Evolutionary conservation across 2,888 invertebrate species (phyloP).

Genomic region (Hydraecia micacea): DNA sequence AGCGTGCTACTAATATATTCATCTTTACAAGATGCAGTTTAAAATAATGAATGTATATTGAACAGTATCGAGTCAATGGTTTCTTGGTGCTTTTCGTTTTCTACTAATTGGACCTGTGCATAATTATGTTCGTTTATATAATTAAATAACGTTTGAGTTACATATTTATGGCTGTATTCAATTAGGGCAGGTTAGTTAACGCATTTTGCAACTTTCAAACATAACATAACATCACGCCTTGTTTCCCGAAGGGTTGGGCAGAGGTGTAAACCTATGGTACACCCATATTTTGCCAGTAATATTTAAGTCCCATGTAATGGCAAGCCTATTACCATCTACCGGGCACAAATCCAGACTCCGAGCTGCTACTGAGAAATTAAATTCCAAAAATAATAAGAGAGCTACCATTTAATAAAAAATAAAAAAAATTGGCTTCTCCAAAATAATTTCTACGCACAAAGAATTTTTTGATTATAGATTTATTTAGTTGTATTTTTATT

Average conservation of each 20-base stretch:
- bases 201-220: neutral
- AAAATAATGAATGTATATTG: slow-evolving; percentile 46
- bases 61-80: slow-evolving; percentile 34
- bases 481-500: too few relatives aligned
- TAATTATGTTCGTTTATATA: slow-evolving; percentile 32
- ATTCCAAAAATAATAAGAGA: too few relatives aligned
- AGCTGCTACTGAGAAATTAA: neutral
- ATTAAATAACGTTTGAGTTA: slow-evolving; percentile 5
- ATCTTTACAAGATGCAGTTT: slow-evolving; percentile 42
- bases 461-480: too few relatives aligned
- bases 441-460: too few relatives aligned
- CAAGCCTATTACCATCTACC: neutral
- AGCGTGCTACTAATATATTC: slow-evolving; percentile 57
- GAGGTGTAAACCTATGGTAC: neutral
- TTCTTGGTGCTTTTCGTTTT: slow-evolving; percentile 31
- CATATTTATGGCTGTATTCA: neutral
- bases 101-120: slow-evolving; percentile 32
- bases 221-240: neutral
- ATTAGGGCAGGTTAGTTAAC: neutral
- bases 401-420: too few relatives aligned
- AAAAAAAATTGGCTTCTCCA: too few relatives aligned
- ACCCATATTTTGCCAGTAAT: too few relatives aligned
- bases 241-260: neutral
- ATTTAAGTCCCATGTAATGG: neutral
- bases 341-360: neutral